Conservation (phyloP, 2,113 vertebrate genomes). For the Leucoraja erinaceus region DNA sequence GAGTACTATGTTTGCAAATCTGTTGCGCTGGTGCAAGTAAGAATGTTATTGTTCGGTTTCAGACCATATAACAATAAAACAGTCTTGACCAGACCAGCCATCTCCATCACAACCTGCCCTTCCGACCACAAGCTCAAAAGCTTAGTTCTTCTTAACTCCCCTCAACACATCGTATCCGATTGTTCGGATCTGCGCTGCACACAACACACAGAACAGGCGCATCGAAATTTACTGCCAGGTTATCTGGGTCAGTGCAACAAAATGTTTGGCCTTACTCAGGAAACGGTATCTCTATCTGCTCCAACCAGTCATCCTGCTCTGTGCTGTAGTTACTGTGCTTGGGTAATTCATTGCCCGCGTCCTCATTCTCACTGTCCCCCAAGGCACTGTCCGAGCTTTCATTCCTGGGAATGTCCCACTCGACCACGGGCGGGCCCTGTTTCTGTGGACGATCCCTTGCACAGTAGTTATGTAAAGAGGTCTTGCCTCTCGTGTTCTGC, state of each 20-base stretch:
- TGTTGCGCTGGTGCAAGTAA: too few species aligned
- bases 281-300: constrained; percentile 86
- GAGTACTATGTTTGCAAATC: too few species aligned
- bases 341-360: constrained; percentile 62
- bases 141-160: background rate
- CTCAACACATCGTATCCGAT: background rate
- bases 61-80: too few species aligned
- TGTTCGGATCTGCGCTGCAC: background rate
- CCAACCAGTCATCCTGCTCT: constrained; percentile 84
- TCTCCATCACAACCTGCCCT: background rate
- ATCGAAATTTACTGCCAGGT: background rate
- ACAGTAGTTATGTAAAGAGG: constrained; percentile 65
- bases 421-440: constrained; percentile 62
- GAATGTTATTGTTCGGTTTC: too few species aligned
- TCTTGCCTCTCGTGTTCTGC: constrained; percentile 71
- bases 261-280: constrained; percentile 69
- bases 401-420: constrained; percentile 97
- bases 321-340: constrained; percentile 61
- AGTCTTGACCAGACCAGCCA: too few species aligned
- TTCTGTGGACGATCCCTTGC: constrained; percentile 67
- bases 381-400: constrained; percentile 96
- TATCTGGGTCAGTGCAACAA: background rate
- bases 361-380: constrained; percentile 94
- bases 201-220: background rate
- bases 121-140: background rate